Conservation (phyloP, 2,797 vertebrate species). For the Clamator glandarius region DNA sequence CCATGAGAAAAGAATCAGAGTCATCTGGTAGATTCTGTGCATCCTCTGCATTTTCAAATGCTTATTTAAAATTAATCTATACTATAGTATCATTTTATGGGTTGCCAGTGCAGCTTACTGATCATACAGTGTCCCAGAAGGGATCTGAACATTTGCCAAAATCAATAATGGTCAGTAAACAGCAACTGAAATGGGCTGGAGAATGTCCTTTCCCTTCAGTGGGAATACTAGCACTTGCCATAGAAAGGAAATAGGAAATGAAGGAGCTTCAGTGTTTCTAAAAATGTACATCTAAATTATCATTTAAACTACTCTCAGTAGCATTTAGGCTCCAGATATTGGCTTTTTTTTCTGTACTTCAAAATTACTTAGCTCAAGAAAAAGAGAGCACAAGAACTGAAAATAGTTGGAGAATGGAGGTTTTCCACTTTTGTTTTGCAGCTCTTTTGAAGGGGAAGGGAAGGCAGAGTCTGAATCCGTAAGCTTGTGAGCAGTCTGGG, state of each 20-base stretch:
- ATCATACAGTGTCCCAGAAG: neutral
- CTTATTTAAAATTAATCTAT: neutral
- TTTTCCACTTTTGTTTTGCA: neutral
- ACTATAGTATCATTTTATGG: neutral
- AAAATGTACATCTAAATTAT: neutral
- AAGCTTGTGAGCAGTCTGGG: neutral
- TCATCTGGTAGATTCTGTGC: neutral
- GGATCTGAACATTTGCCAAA: neutral
- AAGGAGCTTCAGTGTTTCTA: neutral
- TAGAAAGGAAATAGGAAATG: neutral
- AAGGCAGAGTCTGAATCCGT: neutral
- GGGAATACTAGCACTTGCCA: neutral
- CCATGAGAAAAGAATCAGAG: neutral
- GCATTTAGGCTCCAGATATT: neutral
- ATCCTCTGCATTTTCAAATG: neutral
- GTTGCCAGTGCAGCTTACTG: neutral
- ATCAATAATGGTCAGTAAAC: neutral
- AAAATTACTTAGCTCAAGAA: neutral
- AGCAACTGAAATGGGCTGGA: neutral
- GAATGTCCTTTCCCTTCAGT: neutral
- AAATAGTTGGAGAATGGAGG: neutral
- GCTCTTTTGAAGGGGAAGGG: neutral
- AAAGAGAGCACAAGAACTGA: neutral
- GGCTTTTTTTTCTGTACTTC: neutral
- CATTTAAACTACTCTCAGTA: neutral